Evolutionary conservation across 2,113 vertebrate species (phyloP).

Genomic region (Damaliscus lunatus): DNA sequence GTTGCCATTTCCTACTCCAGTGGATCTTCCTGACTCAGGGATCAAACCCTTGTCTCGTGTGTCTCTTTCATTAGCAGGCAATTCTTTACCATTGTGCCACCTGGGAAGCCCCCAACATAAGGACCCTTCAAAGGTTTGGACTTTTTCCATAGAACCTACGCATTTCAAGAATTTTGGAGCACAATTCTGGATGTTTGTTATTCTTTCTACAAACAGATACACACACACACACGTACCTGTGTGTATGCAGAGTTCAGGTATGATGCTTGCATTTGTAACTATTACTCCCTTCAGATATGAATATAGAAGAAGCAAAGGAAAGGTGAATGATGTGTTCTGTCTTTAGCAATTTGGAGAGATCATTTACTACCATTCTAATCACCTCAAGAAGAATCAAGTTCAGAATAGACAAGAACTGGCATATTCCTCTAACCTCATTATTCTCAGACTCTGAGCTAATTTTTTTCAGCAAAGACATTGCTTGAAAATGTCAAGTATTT

Average conservation of each 20-base stretch:
- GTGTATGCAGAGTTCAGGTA: neutral
- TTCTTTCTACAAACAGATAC: neutral
- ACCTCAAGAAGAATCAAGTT: neutral
- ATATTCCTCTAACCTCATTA: neutral
- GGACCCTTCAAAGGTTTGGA: neutral
- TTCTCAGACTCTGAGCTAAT: constrained; percentile 50
- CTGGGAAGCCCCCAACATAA: neutral
- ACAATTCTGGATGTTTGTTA: neutral
- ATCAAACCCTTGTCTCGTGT: neutral
- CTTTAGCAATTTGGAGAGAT: neutral
- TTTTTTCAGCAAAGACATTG: constrained; percentile 73
- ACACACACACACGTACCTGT: rapidly evolving
- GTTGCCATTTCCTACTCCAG: neutral
- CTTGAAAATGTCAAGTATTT: constrained; percentile 55
- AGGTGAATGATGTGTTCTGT: neutral
- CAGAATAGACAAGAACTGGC: neutral
- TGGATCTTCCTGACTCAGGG: neutral
- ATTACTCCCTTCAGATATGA: neutral
- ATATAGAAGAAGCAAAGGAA: neutral
- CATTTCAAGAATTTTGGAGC: neutral
- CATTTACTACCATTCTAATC: neutral
- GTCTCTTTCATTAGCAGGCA: neutral
- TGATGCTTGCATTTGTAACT: neutral
- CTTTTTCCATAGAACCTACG: neutral
- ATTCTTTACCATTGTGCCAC: neutral